Base-by-base conservation (phyloP, 1,140 invertebrate species). In the Mercenaria mercenaria region DNA sequence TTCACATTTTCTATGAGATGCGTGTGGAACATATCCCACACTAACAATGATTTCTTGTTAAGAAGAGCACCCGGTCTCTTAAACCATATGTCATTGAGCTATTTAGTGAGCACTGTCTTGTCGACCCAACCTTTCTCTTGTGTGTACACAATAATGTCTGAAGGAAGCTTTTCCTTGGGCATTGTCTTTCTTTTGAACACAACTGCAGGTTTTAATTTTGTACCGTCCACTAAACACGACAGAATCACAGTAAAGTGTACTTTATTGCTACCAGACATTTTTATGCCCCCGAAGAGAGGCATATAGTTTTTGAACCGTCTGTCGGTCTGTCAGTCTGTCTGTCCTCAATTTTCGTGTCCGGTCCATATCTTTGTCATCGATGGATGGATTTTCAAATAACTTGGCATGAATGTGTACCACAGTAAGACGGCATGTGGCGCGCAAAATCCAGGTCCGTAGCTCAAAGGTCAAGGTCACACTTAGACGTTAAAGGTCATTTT, bases 241-340 rank as follows among this genome's bases (percentile, higher is more conserved):
- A 83, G 34, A 8, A 94, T 92, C 18, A 94, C 90, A 11, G 94
- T 93, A 56, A 93, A 91, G 47, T 91, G 89, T 64, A 59, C 18
- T 86, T 94, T 94, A 76, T 95, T 93, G 64, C 92, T 93, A 74
- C 92, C n/a, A 23, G 91, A 92, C 20, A 89, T n/a, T n/a, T n/a
- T n/a, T n/a, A n/a, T n/a, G n/a, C n/a, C n/a, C n/a, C n/a, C n/a
- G n/a, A n/a, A n/a, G n/a, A n/a, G n/a, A n/a, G n/a, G n/a, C n/a
- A n/a, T n/a, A n/a, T n/a, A n/a, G n/a, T n/a, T n/a, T n/a, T n/a
- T n/a, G n/a, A n/a, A n/a, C n/a, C n/a, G n/a, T n/a, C n/a, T n/a
- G n/a, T n/a, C n/a, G n/a, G n/a, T n/a, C n/a, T n/a, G n/a, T n/a
- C n/a, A n/a, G n/a, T n/a, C n/a, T n/a, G n/a, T n/a, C n/a, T n/a